Conservation (phyloP, 2,888 invertebrate species). For the Lycocerus yunnanus region DNA sequence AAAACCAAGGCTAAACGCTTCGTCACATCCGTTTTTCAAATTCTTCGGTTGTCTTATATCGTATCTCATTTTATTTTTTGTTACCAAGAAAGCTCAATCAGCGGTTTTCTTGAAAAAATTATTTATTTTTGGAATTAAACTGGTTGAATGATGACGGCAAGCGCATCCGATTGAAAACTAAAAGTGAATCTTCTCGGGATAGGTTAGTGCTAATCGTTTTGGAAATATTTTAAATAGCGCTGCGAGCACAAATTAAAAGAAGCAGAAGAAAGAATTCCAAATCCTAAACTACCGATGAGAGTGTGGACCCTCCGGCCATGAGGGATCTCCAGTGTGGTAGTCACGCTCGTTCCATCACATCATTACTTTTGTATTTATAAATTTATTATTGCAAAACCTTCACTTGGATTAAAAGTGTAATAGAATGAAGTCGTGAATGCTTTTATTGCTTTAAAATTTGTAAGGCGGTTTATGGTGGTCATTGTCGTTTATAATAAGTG, state of each 20-base stretch:
- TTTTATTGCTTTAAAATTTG: neutral
- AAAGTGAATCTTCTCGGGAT: neutral
- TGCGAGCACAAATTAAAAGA: neutral
- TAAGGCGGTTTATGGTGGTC: neutral
- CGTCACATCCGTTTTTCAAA: conserved; percentile 3
- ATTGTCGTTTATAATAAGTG: neutral
- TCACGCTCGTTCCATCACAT: neutral
- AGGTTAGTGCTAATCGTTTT: neutral
- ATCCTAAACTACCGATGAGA: neutral
- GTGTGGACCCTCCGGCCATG: neutral
- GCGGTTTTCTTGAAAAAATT: neutral
- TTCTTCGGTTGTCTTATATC: neutral
- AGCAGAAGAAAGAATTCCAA: neutral
- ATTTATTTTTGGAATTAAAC: neutral
- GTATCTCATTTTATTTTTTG: neutral
- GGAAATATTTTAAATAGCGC: neutral
- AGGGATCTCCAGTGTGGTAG: neutral
- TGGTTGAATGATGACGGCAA: neutral
- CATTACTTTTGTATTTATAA: neutral
- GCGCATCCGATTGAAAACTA: neutral
- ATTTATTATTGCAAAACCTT: neutral
- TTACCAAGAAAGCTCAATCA: neutral
- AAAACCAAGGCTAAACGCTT: neutral
- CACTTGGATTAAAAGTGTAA: neutral
- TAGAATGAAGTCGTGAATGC: neutral